Base-by-base conservation (phyloP, 2,888 invertebrate genomes). In the Drosophila atripex region DNA sequence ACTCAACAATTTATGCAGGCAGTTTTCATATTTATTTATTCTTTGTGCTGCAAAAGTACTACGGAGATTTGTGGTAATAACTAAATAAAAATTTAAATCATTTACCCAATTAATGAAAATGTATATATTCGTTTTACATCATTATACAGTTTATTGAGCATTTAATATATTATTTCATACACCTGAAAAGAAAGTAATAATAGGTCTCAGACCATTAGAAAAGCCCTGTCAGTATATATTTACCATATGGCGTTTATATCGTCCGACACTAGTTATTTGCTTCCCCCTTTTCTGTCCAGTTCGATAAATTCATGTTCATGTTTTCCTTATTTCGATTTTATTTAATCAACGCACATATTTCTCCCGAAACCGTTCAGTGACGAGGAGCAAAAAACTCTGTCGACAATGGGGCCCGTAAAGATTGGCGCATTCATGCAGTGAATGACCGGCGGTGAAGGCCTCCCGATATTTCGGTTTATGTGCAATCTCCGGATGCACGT, bases 381-480 rank as follows among this genome's bases (percentile, higher is more conserved):
- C 80, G 35, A 78, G 78, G 39, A 87, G 69, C 70, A 90, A 72
- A 77, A 90, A 90, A 73, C 90, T 90, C 45, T 90, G 77, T 32
- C 86, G 89, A 70, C 90, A 90, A 60, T 89, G 86, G 5, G 82
- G 84, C 16, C 90, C 91, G 65, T 90, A 91, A 53, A 83, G 72
- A 46, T 68, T 76, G 43, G 86, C 86, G 70, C 90, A 90, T 18
- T 90, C 78, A 46, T 73, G 88, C 52, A 84, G 70, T 46, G 82
- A 59, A 46, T 78, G 82, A 18, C 88, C 83, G 39, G 77, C 66
- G 43, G 84, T 75, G 50, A 84, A 84, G 55, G 86, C 83, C 54
- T 69, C 61, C 50, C 56, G 63, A 71, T 86, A 88, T 28, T 55
- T 23, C 23, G 80, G 65, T 55, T 86, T 84, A 59, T 75, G 75